Conservation (phyloP, 2,797 vertebrate genomes). For the Rousettus madagascariensis region DNA sequence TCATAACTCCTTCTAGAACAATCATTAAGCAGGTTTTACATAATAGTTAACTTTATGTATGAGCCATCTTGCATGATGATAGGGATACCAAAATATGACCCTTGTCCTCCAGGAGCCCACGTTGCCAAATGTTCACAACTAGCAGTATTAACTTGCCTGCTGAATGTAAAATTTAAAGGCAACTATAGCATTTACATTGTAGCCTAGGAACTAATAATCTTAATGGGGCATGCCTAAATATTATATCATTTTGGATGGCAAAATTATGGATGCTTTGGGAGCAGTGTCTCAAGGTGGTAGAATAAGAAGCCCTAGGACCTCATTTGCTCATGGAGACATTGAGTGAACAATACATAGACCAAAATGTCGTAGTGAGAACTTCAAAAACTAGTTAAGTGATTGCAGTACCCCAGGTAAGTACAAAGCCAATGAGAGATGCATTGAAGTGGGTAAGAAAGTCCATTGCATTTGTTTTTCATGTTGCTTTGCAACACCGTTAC, state of each 20-base stretch:
- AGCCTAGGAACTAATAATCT: not conserved
- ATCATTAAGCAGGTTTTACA: not conserved
- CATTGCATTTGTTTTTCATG: not conserved
- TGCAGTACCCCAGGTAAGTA: not conserved
- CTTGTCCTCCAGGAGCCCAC: not conserved
- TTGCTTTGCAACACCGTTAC: not conserved
- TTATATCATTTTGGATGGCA: not conserved
- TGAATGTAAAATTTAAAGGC: not conserved
- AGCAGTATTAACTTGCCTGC: not conserved
- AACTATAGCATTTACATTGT: not conserved
- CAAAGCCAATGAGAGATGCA: not conserved
- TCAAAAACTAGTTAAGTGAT: not conserved
- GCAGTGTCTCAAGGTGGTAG: not conserved
- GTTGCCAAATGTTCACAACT: not conserved
- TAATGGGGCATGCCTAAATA: not conserved
- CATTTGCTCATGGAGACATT: not conserved
- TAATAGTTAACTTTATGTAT: not conserved
- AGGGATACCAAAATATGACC: not conserved
- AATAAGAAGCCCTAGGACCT: not conserved
- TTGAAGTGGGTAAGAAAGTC: not conserved
- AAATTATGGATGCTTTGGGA: not conserved
- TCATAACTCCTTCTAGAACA: not conserved
- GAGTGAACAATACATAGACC: not conserved
- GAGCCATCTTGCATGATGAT: not conserved
- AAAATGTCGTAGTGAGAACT: not conserved